Conservation (phyloP, 2,797 vertebrate genomes). For the Microctenopoma stevenorrisi region DNA sequence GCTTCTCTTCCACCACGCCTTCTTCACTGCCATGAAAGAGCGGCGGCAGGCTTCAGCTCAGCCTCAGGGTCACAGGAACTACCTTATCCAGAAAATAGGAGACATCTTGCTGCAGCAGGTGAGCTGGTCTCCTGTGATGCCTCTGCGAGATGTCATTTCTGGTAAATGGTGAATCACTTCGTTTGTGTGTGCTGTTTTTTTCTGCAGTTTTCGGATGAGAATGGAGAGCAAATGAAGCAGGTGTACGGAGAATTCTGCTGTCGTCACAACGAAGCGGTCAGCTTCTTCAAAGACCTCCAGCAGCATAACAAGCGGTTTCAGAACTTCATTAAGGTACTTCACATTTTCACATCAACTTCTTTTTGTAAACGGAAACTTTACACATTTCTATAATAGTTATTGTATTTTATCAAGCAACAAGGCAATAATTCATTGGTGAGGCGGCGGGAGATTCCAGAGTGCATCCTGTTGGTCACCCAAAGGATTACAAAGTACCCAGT, state of each 20-base stretch:
- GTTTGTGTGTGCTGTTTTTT: slow-evolving; percentile 15
- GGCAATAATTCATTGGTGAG: slow-evolving; percentile 92
- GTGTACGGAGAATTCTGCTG: slow-evolving; percentile 97
- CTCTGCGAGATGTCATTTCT: background rate
- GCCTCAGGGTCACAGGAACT: slow-evolving; percentile 86
- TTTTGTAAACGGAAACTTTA: background rate
- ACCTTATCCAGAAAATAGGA: slow-evolving; percentile 90
- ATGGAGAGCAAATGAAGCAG: slow-evolving; percentile 90
- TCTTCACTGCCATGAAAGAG: slow-evolving; percentile 90
- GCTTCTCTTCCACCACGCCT: slow-evolving; percentile 88
- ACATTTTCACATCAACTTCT: background rate
- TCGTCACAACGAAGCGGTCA: slow-evolving; percentile 93
- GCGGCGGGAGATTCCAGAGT: slow-evolving; percentile 94
- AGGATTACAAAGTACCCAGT: slow-evolving; percentile 98
- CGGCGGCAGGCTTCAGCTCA: slow-evolving; percentile 85
- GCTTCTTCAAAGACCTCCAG: slow-evolving; percentile 93
- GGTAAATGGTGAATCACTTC: background rate
- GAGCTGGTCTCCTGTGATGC: background rate
- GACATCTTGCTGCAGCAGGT: slow-evolving; percentile 94
- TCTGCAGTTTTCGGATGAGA: slow-evolving; percentile 93
- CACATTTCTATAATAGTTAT: background rate
- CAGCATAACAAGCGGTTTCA: slow-evolving; percentile 97
- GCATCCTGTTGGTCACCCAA: slow-evolving; percentile 96
- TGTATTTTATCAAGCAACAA: slow-evolving; percentile 85
- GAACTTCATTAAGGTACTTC: slow-evolving; percentile 91